phyloP scores from a whole-genome alignment of 2,797 vertebrate genomes.

The Oreortyx pictus region DNA sequence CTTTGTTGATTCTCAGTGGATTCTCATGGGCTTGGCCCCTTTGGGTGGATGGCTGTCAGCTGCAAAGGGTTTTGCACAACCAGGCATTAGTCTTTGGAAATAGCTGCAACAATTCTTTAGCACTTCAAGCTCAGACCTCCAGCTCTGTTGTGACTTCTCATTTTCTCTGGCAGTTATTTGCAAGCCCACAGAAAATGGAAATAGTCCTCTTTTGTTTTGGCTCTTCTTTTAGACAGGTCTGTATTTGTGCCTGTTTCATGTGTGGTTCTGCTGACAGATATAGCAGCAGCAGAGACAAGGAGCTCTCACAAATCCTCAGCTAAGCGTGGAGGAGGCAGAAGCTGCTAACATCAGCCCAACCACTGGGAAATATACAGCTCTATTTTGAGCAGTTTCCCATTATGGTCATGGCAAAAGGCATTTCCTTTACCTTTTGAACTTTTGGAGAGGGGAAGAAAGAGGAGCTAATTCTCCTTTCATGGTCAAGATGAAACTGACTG shows the following conservation, averaged over 20 bases:
- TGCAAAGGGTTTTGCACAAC: not conserved
- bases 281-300: not conserved
- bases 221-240: not conserved
- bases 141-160: not conserved
- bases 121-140: not conserved
- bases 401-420: not conserved
- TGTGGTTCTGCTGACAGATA: accelerated
- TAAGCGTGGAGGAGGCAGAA: not conserved
- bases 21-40: too few species aligned
- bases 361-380: not conserved
- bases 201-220: not conserved
- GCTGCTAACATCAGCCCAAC: not conserved
- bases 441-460: slow-evolving; percentile 2
- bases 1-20: too few species aligned
- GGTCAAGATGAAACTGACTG: slow-evolving; percentile 17
- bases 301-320: not conserved
- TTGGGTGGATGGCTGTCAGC: not conserved
- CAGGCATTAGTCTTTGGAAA: not conserved
- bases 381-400: not conserved
- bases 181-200: not conserved
- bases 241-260: not conserved
- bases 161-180: slow-evolving; percentile 7
- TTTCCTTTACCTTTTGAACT: slow-evolving; percentile 17
- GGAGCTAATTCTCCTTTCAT: slow-evolving; percentile 23
- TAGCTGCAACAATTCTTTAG: not conserved